A percentile compares a stretch with the other conserved stretches of the same genome.
Evolutionary conservation across 2,888 invertebrate species (phyloP).

Genomic region (Athalia cordata): DNA sequence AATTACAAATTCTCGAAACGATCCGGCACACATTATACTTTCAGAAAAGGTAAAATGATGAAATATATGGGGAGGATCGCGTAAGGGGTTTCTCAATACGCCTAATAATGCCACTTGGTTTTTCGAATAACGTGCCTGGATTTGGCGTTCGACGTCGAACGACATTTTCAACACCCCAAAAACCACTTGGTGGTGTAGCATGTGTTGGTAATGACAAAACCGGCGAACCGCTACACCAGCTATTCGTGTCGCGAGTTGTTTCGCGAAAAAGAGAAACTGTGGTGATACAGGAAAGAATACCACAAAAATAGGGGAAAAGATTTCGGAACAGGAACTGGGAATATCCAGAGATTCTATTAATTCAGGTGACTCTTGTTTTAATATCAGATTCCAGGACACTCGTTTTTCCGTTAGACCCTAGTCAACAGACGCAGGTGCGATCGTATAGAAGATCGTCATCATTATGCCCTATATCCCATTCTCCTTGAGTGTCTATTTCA

Average conservation of each 20-base stretch:
- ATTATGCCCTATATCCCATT: not conserved
- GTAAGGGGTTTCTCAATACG: conserved; percentile 24
- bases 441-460: not conserved
- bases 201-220: conserved; percentile 50
- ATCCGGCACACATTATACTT: not conserved
- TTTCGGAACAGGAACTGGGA: not conserved
- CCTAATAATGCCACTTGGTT: conserved; percentile 56
- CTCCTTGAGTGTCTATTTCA: too few relatives aligned
- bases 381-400: conserved; percentile 28
- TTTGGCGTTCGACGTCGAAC: conserved; percentile 12
- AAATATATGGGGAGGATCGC: conserved; percentile 6
- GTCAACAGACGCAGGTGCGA: not conserved
- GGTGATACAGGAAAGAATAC: too few relatives aligned
- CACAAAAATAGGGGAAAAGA: too few relatives aligned
- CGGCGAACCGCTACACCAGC: not conserved
- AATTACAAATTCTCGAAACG: not conserved
- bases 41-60: not conserved
- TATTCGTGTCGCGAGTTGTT: conserved; percentile 14
- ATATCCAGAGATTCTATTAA: conserved; percentile 12
- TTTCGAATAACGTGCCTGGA: conserved; percentile 47
- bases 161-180: conserved; percentile 39
- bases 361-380: conserved; percentile 38
- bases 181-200: conserved; percentile 40
- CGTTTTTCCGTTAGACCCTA: not conserved
- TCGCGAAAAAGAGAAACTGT: conserved; percentile 18